These are phyloP conservation scores for Dascillus cervinus DNA, from an alignment of 2,888 invertebrate species.

Conservation along the genomic window DNA sequence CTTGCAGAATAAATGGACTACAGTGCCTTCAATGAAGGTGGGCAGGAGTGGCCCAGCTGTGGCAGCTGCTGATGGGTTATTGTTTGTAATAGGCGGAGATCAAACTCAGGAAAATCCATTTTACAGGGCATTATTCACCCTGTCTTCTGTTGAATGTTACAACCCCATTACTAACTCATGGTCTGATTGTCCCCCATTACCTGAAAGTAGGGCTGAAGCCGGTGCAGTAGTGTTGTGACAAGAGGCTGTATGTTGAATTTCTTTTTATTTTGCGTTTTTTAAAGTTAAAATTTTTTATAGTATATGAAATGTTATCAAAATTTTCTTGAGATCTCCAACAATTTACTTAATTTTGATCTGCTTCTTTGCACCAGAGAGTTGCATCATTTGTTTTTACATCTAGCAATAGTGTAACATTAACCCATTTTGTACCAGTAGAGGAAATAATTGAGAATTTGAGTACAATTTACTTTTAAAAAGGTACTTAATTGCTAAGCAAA, in stretches of 20 bases:
- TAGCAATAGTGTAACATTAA: no score
- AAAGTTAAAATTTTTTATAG: no score
- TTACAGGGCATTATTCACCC: slow-evolving; percentile 77
- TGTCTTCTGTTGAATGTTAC: slow-evolving; percentile 77
- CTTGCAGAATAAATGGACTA: slow-evolving; percentile 67
- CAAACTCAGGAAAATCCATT: slow-evolving; percentile 73
- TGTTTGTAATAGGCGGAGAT: slow-evolving; percentile 82
- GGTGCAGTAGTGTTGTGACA: slow-evolving; percentile 73
- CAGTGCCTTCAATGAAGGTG: slow-evolving; percentile 63
- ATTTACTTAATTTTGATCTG: no score
- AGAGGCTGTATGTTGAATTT: slow-evolving; percentile 1
- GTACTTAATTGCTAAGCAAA: no score
- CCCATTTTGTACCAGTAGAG: no score
- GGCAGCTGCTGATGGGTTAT: slow-evolving; percentile 71
- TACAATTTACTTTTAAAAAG: no score
- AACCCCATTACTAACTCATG: slow-evolving; percentile 72
- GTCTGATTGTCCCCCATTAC: slow-evolving; percentile 71
- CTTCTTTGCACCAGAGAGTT: no score
- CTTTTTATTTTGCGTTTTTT: no score
- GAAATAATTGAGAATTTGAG: no score
- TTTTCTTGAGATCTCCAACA: no score
- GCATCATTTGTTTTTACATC: no score
- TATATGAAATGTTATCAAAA: no score
- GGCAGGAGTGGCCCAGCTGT: slow-evolving; percentile 79
- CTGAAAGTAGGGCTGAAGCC: slow-evolving; percentile 79